Conservation (phyloP, 2,113 vertebrate genomes). For the Balaenoptera acutorostrata region DNA sequence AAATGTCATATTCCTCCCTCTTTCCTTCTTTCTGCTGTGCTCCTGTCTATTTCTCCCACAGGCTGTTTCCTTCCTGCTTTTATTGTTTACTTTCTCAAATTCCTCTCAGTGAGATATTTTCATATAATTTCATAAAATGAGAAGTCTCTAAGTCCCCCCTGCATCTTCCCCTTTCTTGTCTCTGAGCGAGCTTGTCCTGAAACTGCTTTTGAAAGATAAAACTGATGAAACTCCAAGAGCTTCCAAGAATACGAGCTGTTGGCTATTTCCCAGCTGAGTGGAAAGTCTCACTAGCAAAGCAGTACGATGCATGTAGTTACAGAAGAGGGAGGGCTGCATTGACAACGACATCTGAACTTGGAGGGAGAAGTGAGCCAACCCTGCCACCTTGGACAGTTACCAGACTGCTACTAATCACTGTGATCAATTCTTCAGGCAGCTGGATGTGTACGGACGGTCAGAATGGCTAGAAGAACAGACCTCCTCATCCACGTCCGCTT, state of each 20-base stretch:
- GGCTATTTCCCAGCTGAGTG: not conserved
- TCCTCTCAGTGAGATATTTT: not conserved
- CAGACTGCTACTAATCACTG: not conserved
- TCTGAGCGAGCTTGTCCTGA: not conserved
- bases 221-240: not conserved
- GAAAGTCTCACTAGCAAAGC: not conserved
- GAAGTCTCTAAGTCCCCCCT: not conserved
- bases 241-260: not conserved
- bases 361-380: not conserved
- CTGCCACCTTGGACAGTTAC: not conserved
- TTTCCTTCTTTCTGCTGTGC: not conserved
- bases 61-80: not conserved
- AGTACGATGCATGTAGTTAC: fast-evolving
- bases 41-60: not conserved
- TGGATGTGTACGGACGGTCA: not conserved
- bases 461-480: not conserved
- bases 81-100: not conserved
- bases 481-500: not conserved
- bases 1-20: not conserved
- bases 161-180: not conserved
- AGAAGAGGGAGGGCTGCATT: not conserved
- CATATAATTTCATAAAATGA: not conserved
- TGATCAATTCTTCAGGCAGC: not conserved
- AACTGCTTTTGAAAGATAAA: constrained; percentile 7
- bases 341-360: not conserved